phyloP scores from a whole-genome alignment of 2,113 vertebrate species.

The Sclerurus mexicanus region DNA sequence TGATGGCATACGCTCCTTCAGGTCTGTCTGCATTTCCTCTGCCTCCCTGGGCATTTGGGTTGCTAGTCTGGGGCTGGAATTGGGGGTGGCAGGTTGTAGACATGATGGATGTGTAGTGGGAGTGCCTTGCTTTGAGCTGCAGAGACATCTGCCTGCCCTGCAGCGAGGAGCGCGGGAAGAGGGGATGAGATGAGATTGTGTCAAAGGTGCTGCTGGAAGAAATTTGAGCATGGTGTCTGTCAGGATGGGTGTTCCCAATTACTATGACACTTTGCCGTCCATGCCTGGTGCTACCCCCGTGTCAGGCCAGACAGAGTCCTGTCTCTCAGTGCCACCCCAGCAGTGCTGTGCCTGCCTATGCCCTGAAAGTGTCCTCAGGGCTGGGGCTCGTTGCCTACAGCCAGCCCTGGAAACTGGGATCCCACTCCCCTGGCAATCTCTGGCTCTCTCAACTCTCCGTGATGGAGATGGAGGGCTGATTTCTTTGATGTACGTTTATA shows the following conservation, averaged over 20 bases:
- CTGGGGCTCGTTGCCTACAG: not conserved
- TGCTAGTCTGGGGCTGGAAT: not conserved
- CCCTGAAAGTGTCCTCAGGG: not conserved
- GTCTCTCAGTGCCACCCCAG: not conserved
- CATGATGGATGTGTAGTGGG: fast-evolving
- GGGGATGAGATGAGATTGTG: not conserved
- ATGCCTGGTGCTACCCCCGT: not conserved
- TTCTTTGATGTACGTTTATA: not conserved
- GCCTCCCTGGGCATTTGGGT: not conserved
- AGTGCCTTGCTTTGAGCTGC: not conserved
- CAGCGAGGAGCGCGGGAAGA: not conserved
- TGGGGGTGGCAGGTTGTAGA: not conserved
- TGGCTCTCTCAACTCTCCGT: not conserved
- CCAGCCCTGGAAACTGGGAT: not conserved
- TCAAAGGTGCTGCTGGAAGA: not conserved
- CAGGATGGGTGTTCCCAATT: not conserved
- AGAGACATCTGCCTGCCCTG: not conserved
- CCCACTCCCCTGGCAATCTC: not conserved
- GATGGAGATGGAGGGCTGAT: not conserved
- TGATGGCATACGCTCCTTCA: not conserved
- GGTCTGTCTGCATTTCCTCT: not conserved
- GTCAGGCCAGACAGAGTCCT: not conserved
- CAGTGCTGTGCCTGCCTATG: not conserved
- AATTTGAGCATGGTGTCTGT: not conserved
- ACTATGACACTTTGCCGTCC: fast-evolving